phyloP scores from a whole-genome alignment of 2,113 vertebrate genomes.

The Paramisgurnus dabryanus region DNA sequence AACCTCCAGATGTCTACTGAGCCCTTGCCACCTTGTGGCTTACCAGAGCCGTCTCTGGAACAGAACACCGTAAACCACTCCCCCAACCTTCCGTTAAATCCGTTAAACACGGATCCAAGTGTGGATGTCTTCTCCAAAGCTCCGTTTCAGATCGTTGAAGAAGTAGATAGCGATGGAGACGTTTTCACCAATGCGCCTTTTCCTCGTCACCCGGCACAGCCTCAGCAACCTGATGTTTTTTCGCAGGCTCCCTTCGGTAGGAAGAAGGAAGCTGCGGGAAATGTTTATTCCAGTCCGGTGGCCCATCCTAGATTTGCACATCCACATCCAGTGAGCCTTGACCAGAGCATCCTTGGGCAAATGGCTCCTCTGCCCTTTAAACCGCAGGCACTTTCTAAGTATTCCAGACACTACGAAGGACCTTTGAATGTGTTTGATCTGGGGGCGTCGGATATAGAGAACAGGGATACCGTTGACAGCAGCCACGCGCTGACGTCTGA shows the following conservation, averaged over 20 bases:
- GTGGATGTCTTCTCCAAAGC: conserved; percentile 86
- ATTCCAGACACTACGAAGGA: conserved; percentile 92
- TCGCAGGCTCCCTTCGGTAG: conserved; percentile 92
- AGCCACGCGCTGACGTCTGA: conserved; percentile 84
- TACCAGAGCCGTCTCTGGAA: neutral
- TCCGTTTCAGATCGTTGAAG: conserved; percentile 77
- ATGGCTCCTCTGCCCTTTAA: conserved; percentile 79
- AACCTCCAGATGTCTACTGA: conserved; percentile 42
- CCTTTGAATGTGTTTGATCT: conserved; percentile 77
- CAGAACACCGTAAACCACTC: neutral
- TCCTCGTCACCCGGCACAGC: conserved; percentile 57
- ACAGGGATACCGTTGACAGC: conserved; percentile 74
- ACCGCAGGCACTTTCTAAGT: conserved; percentile 88
- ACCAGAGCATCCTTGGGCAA: conserved; percentile 71
- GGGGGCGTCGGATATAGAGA: conserved; percentile 74
- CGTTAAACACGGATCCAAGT: conserved; percentile 42
- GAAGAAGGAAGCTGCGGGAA: conserved; percentile 75
- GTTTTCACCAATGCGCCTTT: conserved; percentile 94
- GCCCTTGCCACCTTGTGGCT: neutral
- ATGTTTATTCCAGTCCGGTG: conserved; percentile 12
- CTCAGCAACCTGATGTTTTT: conserved; percentile 84
- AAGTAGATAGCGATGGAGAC: conserved; percentile 66
- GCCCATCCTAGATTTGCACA: conserved; percentile 33
- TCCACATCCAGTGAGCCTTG: conserved; percentile 54
- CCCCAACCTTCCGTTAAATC: neutral